Evolutionary conservation across 1,140 invertebrate species (phyloP), one percentile per base, ranked within the genome.

Genomic region (Macrocentrus cingulum): DNA sequence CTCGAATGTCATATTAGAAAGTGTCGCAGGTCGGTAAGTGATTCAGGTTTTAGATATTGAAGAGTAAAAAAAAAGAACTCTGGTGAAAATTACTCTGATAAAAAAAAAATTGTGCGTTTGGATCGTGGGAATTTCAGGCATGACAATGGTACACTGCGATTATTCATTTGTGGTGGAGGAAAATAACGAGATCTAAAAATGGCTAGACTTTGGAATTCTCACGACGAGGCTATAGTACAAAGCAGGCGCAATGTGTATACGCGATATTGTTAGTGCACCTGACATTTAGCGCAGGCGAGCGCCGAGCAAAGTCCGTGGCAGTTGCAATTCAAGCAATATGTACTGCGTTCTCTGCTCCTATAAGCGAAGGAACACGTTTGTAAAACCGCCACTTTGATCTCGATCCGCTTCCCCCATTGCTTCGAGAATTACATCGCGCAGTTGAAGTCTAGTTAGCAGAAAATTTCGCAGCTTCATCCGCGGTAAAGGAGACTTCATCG

Each of bases 241-340:
- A 56, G 54, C 62, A 9, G 42, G 39, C 42, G 42, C 25, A 45
- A 34, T 52, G 56, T 49, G 50, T 56, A 42, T 34, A 53, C 61
- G 69, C 66, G 72, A 72, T 73, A 72, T 70, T 74, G 64, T 72
- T 61, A 66, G 69, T 70, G 70, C 66, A 65, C 64, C 66, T 68
- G 69, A 49, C 46, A 49, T 49, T 49, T 49, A 49, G 46, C 67
- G 29, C 58, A 36, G 16, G 37, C 41, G 37, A 34, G 29, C 52
- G 46, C 34, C 36, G 46, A 49, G 46, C 46, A 49, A 49, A 49
- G 46, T 49, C 65, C 48, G 53, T 60, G 51, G 64, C 62, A 57
- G 49, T 53, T 49, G 56, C 48, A 55, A 50, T 23, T 58, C 34
- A 37, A 53, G 34, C 52, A 34, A 34, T 34, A 25, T 22, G 45